Percentiles rank a stretch among this genome's conserved stretches.
Evolutionary conservation across 2,113 vertebrate genomes (phyloP).

Genomic region (Thryonomys swinderianus): DNA sequence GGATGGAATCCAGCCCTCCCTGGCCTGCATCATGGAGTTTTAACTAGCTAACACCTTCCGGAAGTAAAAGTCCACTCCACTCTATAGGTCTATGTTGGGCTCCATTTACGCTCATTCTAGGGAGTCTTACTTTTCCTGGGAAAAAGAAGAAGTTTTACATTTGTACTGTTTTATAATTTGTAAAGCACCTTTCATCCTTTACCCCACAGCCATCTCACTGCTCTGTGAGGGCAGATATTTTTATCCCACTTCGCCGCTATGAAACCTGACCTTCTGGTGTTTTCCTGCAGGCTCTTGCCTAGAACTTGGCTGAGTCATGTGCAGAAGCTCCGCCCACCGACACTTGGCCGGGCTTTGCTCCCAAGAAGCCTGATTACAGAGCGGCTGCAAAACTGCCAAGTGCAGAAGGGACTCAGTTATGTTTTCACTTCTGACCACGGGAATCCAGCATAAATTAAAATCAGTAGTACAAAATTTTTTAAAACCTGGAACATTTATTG

Average conservation of each 20-base stretch:
- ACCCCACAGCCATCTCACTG: neutral
- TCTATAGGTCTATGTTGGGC: neutral
- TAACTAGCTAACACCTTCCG: conserved; percentile 23
- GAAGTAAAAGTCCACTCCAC: neutral
- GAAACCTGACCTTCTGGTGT: conserved; percentile 18
- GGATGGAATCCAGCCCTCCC: neutral
- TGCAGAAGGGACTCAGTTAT: neutral
- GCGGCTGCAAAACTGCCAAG: neutral
- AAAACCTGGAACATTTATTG: conserved; percentile 2
- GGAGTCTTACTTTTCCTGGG: neutral
- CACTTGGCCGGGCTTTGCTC: neutral
- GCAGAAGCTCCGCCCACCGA: neutral
- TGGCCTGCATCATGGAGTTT: neutral
- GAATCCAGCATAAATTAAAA: conserved; percentile 26
- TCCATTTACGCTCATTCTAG: conserved; percentile 25
- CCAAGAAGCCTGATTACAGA: neutral
- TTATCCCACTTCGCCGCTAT: neutral
- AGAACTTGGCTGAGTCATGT: neutral
- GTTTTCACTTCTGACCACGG: conserved; percentile 34
- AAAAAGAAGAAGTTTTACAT: neutral
- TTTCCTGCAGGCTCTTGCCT: conserved; percentile 36
- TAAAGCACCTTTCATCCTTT: neutral
- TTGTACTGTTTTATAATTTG: conserved; percentile 47
- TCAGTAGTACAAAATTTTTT: neutral
- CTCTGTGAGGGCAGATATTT: conserved; percentile 30